These are phyloP conservation scores for Drosophila biarmipes DNA, from an alignment of 1,140 invertebrate genomes.

Conservation along the genomic window DNA sequence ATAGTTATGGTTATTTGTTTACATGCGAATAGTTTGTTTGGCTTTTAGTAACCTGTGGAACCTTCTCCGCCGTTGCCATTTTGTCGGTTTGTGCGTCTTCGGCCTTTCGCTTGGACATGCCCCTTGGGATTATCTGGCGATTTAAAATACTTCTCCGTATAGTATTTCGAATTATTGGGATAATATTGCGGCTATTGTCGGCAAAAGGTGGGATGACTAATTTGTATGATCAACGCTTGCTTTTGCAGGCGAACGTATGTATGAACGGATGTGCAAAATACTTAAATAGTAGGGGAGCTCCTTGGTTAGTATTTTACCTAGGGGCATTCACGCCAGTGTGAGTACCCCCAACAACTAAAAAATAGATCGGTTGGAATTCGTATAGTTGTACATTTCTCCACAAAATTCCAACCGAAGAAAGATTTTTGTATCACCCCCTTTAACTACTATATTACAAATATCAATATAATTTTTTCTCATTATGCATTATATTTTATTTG, in stretches of 20 bases:
- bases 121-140: background rate
- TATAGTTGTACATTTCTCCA: too few relatives aligned
- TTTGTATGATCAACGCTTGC: constrained; percentile 1
- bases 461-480: too few relatives aligned
- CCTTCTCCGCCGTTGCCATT: constrained; percentile 47
- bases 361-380: too few relatives aligned
- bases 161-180: background rate
- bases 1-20: too few relatives aligned
- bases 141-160: background rate
- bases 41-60: constrained; percentile 23
- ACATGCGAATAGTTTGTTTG: background rate
- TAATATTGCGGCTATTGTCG: background rate
- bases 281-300: background rate
- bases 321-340: background rate
- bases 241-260: background rate
- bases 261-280: background rate
- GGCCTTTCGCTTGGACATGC: constrained; percentile 61
- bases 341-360: background rate
- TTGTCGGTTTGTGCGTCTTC: constrained; percentile 21
- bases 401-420: too few relatives aligned
- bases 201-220: constrained; percentile 2
- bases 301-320: background rate
- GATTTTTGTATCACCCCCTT: too few relatives aligned
- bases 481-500: too few relatives aligned
- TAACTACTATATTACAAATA: too few relatives aligned